Evolutionary conservation across 2,797 vertebrate species (phyloP).

Genomic region (Phoxinus dragarum): DNA sequence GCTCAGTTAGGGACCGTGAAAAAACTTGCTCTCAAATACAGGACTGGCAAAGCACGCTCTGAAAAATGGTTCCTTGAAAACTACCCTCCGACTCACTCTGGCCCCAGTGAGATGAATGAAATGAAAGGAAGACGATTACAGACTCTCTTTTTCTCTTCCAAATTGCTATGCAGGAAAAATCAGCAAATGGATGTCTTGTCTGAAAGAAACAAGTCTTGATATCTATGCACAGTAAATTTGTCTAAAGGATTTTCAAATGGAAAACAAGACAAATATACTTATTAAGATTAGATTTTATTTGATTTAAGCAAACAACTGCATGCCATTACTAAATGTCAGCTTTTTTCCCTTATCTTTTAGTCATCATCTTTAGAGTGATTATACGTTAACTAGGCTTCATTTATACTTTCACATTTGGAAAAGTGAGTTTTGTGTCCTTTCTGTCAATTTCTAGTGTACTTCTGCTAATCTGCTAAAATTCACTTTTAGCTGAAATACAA

Average conservation of each 20-base stretch:
- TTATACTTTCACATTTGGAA: not conserved
- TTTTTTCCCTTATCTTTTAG: not conserved
- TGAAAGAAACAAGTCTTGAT: not conserved
- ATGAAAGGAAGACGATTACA: slow-evolving; percentile 13
- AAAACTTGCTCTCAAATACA: slow-evolving; percentile 11
- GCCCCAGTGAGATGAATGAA: slow-evolving; percentile 11
- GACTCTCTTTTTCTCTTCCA: not conserved
- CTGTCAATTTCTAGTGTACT: not conserved
- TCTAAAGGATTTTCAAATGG: not conserved
- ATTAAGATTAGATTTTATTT: not conserved
- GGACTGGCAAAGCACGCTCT: not conserved
- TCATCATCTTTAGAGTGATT: not conserved
- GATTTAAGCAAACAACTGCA: not conserved
- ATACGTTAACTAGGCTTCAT: not conserved
- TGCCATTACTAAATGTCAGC: not conserved
- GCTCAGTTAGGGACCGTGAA: slow-evolving; percentile 15
- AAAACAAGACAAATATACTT: not conserved
- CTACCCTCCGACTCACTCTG: not conserved
- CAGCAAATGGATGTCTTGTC: not conserved
- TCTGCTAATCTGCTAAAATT: not conserved
- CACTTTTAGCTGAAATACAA: not conserved
- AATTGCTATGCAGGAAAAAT: slow-evolving; percentile 6
- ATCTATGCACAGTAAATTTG: not conserved
- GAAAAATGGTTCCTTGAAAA: slow-evolving; percentile 27
- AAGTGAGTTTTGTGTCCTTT: not conserved